A percentile compares a stretch with the other conserved stretches of the same genome.
phyloP scores from a whole-genome alignment of 2,888 invertebrate genomes.

The Rhagophthalmus giganteus region DNA sequence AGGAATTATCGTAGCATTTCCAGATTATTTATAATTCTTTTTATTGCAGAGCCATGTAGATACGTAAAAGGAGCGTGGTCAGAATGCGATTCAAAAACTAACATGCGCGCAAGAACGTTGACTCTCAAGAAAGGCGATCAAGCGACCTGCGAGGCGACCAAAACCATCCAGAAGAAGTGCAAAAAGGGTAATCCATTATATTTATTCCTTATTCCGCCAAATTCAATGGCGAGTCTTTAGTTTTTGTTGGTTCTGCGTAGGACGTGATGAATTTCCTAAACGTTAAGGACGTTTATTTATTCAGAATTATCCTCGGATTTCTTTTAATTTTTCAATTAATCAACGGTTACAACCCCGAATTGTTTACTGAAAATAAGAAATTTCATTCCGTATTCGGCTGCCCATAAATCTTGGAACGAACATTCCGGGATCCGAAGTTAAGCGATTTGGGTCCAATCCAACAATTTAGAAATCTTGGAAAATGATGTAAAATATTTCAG shows the following conservation, averaged over 20 bases:
- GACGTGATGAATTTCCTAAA: constrained; percentile 8
- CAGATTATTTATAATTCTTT: too few relatives aligned
- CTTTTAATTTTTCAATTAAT: constrained; percentile 9
- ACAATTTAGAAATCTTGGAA: constrained; percentile 15
- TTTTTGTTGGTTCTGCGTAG: constrained; percentile 5
- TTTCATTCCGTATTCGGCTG: not conserved
- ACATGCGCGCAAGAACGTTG: constrained; percentile 78
- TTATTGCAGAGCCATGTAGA: constrained; percentile 70
- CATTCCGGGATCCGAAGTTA: constrained; percentile 29
- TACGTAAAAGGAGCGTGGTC: constrained; percentile 87
- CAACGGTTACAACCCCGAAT: not conserved
- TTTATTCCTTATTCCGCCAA: constrained; percentile 13
- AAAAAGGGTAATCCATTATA: constrained; percentile 72
- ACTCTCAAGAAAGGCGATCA: constrained; percentile 84
- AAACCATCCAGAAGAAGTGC: constrained; percentile 89
- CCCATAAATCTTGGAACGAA: constrained; percentile 5
- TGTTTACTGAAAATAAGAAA: not conserved
- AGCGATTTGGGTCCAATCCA: constrained; percentile 9
- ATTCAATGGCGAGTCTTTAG: constrained; percentile 5
- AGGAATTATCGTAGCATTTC: too few relatives aligned
- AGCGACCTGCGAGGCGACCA: constrained; percentile 77
- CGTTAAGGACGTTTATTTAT: constrained; percentile 4
- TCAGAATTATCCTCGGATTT: too few relatives aligned
- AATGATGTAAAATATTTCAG: constrained; percentile 25
- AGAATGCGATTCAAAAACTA: constrained; percentile 83